These are phyloP conservation scores for Zaprionus ghesquierei DNA, from an alignment of 1,140 invertebrate genomes.

Conservation along the genomic window DNA sequence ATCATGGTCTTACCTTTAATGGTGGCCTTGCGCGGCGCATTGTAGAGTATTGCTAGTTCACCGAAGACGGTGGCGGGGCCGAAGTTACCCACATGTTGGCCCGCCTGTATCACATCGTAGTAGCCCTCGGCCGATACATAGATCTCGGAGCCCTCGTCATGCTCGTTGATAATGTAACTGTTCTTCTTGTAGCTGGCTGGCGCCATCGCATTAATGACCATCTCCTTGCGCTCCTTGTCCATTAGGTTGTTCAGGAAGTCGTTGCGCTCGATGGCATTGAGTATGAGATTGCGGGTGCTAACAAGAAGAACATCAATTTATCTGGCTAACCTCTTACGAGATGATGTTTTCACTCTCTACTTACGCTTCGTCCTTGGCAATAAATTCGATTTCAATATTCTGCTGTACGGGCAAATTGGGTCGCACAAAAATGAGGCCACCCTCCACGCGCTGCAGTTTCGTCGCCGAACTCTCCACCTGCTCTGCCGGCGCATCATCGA, in stretches of 20 bases:
- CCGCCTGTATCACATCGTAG: slow-evolving; percentile 93
- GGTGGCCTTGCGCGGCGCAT: slow-evolving; percentile 93
- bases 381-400: slow-evolving; percentile 74
- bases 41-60: slow-evolving; percentile 96
- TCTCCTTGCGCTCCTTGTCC: slow-evolving; percentile 91
- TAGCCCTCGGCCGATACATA: slow-evolving; percentile 92
- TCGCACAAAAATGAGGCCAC: slow-evolving; percentile 74
- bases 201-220: slow-evolving; percentile 96
- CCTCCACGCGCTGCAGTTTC: slow-evolving; percentile 69
- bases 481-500: slow-evolving; percentile 28
- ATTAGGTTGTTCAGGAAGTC: slow-evolving; percentile 95
- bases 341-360: slow-evolving; percentile 34
- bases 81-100: slow-evolving; percentile 90
- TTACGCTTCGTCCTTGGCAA: slow-evolving; percentile 81
- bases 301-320: neutral
- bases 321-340: slow-evolving; percentile 30
- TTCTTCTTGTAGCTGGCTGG: slow-evolving; percentile 89
- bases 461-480: slow-evolving; percentile 25
- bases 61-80: slow-evolving; percentile 95
- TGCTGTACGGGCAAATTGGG: slow-evolving; percentile 73
- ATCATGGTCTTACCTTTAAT: slow-evolving; percentile 87
- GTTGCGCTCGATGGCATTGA: slow-evolving; percentile 89
- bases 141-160: slow-evolving; percentile 91
- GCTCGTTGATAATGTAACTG: slow-evolving; percentile 93
- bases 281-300: slow-evolving; percentile 84